A percentile compares a stretch with the other conserved stretches of the same genome.
Evolutionary conservation across 2,888 invertebrate species (phyloP).

Genomic region (Acanthococcus lagerstroemiae): DNA sequence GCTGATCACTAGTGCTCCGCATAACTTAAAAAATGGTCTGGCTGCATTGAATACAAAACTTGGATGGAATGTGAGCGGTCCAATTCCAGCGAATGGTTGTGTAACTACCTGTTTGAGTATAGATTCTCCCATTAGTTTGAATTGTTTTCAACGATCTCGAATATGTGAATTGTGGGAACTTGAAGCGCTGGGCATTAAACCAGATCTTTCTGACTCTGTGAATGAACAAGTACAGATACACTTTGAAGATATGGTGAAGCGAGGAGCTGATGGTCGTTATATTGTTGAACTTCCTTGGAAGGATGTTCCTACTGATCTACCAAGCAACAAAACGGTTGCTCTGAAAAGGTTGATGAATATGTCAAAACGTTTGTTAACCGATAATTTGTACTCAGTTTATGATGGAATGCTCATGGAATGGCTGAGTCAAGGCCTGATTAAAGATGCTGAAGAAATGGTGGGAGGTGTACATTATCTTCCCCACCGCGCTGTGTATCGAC

Average conservation of each 20-base stretch:
- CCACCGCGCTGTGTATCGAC: neutral
- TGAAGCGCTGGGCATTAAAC: neutral
- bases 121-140: neutral
- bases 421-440: neutral
- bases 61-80: neutral
- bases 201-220: neutral
- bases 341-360: neutral
- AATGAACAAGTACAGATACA: neutral
- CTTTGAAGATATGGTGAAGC: neutral
- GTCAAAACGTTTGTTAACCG: neutral
- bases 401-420: neutral
- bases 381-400: neutral
- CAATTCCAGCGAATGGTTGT: neutral
- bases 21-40: neutral
- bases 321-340: neutral
- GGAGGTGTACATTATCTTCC: neutral
- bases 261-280: neutral
- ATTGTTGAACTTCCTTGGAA: neutral
- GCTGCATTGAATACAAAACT: neutral
- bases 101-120: neutral
- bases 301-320: neutral
- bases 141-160: neutral
- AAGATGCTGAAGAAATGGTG: neutral
- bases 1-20: neutral
- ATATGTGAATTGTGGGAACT: neutral